These are phyloP conservation scores for Tretioscincus oriximinensis DNA, from an alignment of 2,113 vertebrate species.

Conservation along the genomic window DNA sequence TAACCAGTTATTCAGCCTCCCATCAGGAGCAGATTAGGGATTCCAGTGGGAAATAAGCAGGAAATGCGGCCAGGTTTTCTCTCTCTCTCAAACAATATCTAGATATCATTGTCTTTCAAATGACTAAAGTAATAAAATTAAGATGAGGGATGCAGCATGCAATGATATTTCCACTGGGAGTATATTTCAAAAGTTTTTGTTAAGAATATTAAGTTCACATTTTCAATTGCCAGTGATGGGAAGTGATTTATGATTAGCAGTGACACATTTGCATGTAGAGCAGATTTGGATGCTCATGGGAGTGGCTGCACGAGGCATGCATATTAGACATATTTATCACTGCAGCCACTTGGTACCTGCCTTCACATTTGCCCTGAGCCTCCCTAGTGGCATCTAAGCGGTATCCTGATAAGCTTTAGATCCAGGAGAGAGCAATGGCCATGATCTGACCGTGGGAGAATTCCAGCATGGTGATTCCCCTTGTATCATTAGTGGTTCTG, in stretches of 20 bases:
- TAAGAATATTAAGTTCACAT: constrained; percentile 46
- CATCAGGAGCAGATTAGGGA: constrained; percentile 64
- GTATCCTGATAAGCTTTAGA: background rate
- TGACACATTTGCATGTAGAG: no score
- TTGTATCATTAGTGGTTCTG: no score
- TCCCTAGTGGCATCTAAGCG: background rate
- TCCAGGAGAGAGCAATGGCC: background rate
- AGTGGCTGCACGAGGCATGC: no score
- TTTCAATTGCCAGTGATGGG: constrained; percentile 28
- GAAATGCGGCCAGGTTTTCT: constrained; percentile 47
- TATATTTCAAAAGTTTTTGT: constrained; percentile 59
- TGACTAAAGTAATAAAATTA: constrained; percentile 30
- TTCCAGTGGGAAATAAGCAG: constrained; percentile 66
- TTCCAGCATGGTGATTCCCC: no score
- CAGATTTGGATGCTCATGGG: no score
- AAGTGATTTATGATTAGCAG: background rate
- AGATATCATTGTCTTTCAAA: constrained; percentile 61
- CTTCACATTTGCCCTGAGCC: no score
- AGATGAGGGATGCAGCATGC: constrained; percentile 44
- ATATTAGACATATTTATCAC: no score
- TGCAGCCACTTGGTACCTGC: no score
- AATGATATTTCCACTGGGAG: constrained; percentile 60
- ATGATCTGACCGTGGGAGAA: constrained; percentile 5
- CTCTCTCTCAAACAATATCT: constrained; percentile 38
- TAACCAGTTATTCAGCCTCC: constrained; percentile 61